A percentile compares a stretch with the other conserved stretches of the same genome.
Conservation (phyloP, 2,888 invertebrate genomes). For the Margaritifera margaritifera region DNA sequence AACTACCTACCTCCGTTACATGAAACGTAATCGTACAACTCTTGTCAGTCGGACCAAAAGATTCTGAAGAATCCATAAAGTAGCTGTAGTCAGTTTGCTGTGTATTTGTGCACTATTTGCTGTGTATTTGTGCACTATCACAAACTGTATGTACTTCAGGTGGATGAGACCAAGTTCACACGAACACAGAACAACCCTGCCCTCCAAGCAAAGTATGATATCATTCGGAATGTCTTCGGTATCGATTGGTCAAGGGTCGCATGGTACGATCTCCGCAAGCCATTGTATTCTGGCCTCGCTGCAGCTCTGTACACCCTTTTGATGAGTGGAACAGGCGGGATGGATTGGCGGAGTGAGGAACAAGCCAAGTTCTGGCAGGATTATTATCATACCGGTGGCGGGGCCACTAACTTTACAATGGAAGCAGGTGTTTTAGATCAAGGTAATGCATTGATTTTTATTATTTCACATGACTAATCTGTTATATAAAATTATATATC, state of each 20-base stretch:
- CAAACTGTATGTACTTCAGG: conserved; percentile 18
- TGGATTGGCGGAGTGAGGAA: conserved; percentile 42
- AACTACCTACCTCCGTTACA: no score
- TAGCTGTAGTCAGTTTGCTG: no score
- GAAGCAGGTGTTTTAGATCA: conserved; percentile 34
- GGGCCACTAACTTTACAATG: conserved; percentile 45
- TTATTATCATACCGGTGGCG: conserved; percentile 24
- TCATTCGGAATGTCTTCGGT: conserved; percentile 38
- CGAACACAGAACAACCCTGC: conserved; percentile 30
- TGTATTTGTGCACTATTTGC: no score
- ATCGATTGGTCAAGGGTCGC: conserved; percentile 50
- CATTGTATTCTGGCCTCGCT: conserved; percentile 57
- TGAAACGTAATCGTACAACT: no score
- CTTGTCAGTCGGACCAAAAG: no score
- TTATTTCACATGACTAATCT: not conserved
- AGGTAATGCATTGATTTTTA: conserved; percentile 22
- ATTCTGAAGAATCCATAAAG: no score
- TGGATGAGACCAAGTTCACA: conserved; percentile 37
- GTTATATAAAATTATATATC: no score
- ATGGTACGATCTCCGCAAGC: conserved; percentile 53
- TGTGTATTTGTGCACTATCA: no score
- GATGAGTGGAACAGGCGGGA: not conserved
- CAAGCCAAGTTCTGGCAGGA: conserved; percentile 48
- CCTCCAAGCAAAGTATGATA: conserved; percentile 23
- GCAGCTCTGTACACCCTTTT: conserved; percentile 43